Base-by-base conservation (phyloP, 2,797 vertebrate genomes). In the Steatocranus sp. region DNA sequence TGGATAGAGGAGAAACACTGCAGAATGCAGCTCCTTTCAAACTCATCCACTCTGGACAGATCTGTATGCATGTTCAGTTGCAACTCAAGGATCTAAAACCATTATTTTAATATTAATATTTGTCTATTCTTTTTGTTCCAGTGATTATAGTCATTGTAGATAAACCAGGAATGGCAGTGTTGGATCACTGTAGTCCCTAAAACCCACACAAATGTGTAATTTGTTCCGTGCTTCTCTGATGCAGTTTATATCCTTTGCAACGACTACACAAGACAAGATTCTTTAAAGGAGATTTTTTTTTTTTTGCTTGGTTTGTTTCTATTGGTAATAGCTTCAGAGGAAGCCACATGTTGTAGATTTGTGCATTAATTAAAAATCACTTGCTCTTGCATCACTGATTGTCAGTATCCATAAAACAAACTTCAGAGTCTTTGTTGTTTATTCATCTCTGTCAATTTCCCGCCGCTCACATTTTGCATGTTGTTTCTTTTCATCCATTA, bases 401-500 rank as follows among this genome's bases (percentile, higher is more conserved):
- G 75, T 86, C 76, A 84, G 73, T 49, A 70, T 74, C 53, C 50
- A 68, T 83, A 53, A 82, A 90, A 70, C 75, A 87, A 68, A 51
- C 82, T 63, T 54, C 49, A 12, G 25, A 46, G 54, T 20, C 70
- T 80, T 20, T 68, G 81, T 73, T 86, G 73, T 90, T 80, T 63
- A 80, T 86, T 85, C 79, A 77, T 90, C 85, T 86, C 76, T 12
- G 77, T 70, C 11, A 7, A 17, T 46, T 77, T 86, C 73, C 77
- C 30, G 10, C 11, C 4, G 2, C 53, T 75, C 32, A 17, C 34
- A 36, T 81, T 81, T 87, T 38, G 76, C 83, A 85, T 70, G 70
- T 61, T 78, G 81, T 86, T 78, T 85, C 77, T 80, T 87, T 93
- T 90, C 61, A 89, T 94, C 82, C 43, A 89, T 88, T 87, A 91